Base-by-base conservation (phyloP, 2,797 vertebrate genomes). In the Amazona ochrocephala region DNA sequence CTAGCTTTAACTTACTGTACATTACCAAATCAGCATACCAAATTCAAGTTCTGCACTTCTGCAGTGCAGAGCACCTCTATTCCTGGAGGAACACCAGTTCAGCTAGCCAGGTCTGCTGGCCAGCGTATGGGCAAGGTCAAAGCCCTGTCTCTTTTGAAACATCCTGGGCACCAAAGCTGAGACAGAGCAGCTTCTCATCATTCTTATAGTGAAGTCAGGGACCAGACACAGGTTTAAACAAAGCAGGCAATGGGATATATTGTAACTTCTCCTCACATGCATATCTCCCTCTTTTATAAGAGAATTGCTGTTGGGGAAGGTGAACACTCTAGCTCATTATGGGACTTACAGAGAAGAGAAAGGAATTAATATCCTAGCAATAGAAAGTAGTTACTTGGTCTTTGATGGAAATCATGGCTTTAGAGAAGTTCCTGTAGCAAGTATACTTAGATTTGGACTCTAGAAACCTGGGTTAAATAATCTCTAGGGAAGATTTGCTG, bases 231-330 rank as follows among this genome's bases (percentile, higher is more conserved):
- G 9, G 4, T 51, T 79, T 71, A 80, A 85, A 14, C 18, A 50
- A 58, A 79, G 41, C 22, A 61, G 74, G 60, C 1, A 2, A n/a
- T 48, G 11, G 18, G 24, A 39, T 75, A 41, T 19, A 72, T 66
- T 87, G 24, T 23, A 32, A 70, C 5, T 74, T 68, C 32, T 64
- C 41, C 6, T 17, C 2, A 8, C 7, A 21, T 3, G 5, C 26
- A 39, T 12, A 39, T 5, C 23, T 51, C 19, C 14, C 17, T 72
- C 61, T 50, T 45, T 61, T 68, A 86, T 56, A 48, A 81, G 9
- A 42, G 13, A 81, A 48, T 61, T 0, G 0, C 8, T 68, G 12
- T 8, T 6, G 11, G 56, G 17, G 17, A 77, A 60, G 20, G 13
- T 64, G 44, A 91, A 71, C 20, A 17, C 8, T 56, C 9, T 39